These are phyloP conservation scores for Urocitellus parryii DNA, from an alignment of 2,113 vertebrate species.

Conservation along the genomic window DNA sequence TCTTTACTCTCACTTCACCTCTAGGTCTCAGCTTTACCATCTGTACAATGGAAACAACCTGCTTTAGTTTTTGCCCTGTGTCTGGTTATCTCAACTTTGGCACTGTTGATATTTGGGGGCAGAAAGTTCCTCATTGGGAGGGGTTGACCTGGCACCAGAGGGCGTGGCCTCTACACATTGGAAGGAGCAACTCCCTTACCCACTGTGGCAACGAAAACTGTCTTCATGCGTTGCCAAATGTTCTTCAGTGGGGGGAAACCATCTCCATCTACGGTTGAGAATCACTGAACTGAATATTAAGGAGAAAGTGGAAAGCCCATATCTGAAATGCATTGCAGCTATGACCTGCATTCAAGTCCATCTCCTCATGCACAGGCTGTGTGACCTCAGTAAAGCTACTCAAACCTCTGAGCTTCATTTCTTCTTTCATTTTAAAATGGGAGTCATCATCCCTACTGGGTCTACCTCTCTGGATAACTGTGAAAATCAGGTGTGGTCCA, in stretches of 20 bases:
- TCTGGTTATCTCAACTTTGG: neutral
- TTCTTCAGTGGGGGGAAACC: neutral
- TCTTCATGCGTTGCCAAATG: neutral
- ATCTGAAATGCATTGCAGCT: neutral
- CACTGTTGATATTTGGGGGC: neutral
- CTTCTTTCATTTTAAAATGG: neutral
- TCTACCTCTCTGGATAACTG: neutral
- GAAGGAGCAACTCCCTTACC: neutral
- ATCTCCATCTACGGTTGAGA: neutral
- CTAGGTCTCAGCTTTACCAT: neutral
- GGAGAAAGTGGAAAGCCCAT: neutral
- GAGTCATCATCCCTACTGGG: neutral
- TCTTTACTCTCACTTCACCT: neutral
- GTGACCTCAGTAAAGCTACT: neutral
- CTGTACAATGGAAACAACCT: neutral
- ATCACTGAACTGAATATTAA: neutral
- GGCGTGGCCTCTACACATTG: neutral
- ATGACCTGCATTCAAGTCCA: neutral
- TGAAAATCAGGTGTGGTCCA: neutral
- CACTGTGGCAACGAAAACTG: neutral
- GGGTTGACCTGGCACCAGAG: neutral
- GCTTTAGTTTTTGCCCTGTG: neutral
- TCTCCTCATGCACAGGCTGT: neutral
- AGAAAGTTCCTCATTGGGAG: neutral
- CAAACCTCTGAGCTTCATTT: neutral